Conservation (phyloP, 2,113 vertebrate species). For the Neomonachus schauinslandi region DNA sequence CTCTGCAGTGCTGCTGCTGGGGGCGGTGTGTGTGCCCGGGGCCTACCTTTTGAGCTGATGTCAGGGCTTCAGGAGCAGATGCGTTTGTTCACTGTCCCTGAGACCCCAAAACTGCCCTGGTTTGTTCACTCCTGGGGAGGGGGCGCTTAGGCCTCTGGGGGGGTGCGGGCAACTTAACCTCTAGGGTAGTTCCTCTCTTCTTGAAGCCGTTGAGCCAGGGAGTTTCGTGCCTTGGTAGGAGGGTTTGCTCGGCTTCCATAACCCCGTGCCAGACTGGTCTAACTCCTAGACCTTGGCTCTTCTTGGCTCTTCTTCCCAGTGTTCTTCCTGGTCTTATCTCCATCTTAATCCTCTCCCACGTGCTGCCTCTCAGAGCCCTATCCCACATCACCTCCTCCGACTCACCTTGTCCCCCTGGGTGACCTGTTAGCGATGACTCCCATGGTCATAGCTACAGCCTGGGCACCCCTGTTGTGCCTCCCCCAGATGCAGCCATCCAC, state of each 20-base stretch:
- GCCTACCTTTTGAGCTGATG: neutral
- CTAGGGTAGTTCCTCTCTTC: neutral
- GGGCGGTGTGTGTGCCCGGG: fast-evolving
- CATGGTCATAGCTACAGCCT: neutral
- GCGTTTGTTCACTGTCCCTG: neutral
- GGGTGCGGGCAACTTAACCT: neutral
- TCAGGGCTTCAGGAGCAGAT: neutral
- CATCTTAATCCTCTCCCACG: neutral
- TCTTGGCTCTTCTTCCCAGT: neutral
- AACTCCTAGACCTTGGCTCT: neutral
- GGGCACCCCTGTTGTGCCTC: neutral
- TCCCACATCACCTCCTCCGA: neutral
- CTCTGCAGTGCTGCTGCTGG: neutral
- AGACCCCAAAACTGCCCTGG: neutral
- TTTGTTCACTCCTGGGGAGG: neutral
- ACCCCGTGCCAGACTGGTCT: neutral
- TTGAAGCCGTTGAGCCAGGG: neutral
- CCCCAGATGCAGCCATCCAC: neutral
- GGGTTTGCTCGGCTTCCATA: neutral
- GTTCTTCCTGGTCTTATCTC: neutral
- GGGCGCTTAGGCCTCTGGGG: neutral
- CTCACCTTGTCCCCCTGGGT: neutral
- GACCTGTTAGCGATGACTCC: neutral
- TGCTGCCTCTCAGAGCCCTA: neutral
- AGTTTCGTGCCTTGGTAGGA: neutral